Percentiles rank a stretch among this genome's conserved stretches.
phyloP scores from a whole-genome alignment of 1,140 invertebrate species.

The Microplitis mediator region DNA sequence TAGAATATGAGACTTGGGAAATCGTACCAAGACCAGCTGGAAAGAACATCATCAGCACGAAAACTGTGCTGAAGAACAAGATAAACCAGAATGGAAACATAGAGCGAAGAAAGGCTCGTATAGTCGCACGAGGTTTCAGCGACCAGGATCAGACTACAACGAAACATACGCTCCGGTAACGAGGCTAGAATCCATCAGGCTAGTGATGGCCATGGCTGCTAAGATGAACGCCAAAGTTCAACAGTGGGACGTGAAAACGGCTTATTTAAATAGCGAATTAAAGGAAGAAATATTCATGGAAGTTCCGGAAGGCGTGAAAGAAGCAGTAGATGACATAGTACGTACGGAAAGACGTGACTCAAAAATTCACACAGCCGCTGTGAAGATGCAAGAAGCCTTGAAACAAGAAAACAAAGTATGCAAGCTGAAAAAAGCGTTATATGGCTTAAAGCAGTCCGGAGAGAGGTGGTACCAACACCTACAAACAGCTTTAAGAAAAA shows the following conservation, averaged over 20 bases:
- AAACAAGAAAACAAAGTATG: constrained; percentile 36
- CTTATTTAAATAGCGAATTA: constrained; percentile 42
- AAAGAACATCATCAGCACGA: constrained; percentile 39
- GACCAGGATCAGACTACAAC: constrained; percentile 29
- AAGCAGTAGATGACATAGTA: constrained; percentile 12
- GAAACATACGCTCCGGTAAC: constrained; percentile 42
- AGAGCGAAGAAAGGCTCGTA: constrained; percentile 27
- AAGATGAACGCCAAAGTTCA: background rate
- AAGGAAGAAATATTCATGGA: constrained; percentile 40
- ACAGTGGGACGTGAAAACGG: constrained; percentile 25
- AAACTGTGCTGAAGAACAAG: constrained; percentile 49
- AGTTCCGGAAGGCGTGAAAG: constrained; percentile 30
- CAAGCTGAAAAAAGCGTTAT: constrained; percentile 42
- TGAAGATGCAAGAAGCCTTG: constrained; percentile 7
- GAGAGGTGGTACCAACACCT: constrained; percentile 44
- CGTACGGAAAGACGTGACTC: background rate
- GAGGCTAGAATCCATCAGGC: constrained; percentile 9
- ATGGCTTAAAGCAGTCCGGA: constrained; percentile 48
- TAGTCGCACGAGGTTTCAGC: constrained; percentile 32
- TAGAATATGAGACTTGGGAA: constrained; percentile 35
- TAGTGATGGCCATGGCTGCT: background rate
- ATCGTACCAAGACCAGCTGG: constrained; percentile 37
- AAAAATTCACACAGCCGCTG: background rate
- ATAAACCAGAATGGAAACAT: constrained; percentile 19
- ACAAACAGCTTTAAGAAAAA: constrained; percentile 13